Evolutionary conservation across 2,888 invertebrate species (phyloP), one percentile per base, ranked within the genome.

Genomic region (Polia nebulosa): DNA sequence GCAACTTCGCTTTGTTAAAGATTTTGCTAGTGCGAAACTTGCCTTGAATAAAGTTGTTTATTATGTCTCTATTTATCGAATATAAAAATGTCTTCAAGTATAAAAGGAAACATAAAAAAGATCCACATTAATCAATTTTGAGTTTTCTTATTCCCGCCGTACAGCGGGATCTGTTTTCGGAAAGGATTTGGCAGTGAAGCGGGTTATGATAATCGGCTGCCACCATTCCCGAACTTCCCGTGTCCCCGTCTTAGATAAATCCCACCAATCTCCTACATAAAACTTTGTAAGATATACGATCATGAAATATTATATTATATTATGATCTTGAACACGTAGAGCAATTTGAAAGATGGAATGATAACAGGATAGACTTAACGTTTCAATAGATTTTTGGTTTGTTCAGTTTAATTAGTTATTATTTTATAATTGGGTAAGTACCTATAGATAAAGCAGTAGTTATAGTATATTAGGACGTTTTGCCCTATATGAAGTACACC

Each of bases 151-250:
- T 82, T 73, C 72, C 51, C 61, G 55, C 57, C 65, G 60, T 77
- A 77, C 57, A 72, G 51, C 58, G 69, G 79, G 73, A 83, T 83
- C 72, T 78, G 78, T 71, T 72, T 80, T 65, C 57, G 55, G 65
- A 66, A 76, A 63, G 76, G 81, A 76, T 81, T 81, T 81, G 65
- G 63, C 83, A 68, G 73, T 65, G 76, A 83, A 83, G 81, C 81
- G 81, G 76, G 81, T 82, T 82, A 82, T 83, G 81, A 82, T 83
- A 82, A 81, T 82, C 82, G 72, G 70, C 59, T 81, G 73, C 73
- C 83, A 77, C 70, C 76, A 72, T 76, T 76, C 67, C 68, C 70
- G 58, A 81, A 81, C 49, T 80, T 75, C 72, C 68, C 75, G 56
- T 72, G 74, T 76, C 83, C 64, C 65, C 66, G 76, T 67, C 79